Conservation (phyloP, 2,888 invertebrate species). For the Cantharis rufa region DNA sequence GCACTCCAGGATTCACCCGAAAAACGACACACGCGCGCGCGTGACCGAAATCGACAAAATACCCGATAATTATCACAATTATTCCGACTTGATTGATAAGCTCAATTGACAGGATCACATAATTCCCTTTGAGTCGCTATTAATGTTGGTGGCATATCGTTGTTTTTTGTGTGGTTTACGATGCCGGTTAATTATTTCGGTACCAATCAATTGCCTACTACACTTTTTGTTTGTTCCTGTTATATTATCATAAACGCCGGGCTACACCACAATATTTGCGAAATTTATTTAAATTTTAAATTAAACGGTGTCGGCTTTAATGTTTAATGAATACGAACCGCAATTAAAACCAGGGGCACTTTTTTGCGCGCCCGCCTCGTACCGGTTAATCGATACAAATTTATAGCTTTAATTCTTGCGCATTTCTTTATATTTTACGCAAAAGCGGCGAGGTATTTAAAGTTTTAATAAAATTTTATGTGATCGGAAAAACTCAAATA, state of each 20-base stretch:
- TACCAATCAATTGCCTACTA: not conserved
- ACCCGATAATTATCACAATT: slow-evolving; percentile 26
- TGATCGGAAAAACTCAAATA: not conserved
- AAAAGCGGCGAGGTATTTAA: not conserved
- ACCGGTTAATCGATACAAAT: not conserved
- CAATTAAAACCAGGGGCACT: not conserved
- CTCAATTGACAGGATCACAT: not conserved
- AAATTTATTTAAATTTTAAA: slow-evolving; percentile 24
- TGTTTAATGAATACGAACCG: slow-evolving; percentile 17
- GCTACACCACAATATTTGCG: slow-evolving; percentile 6
- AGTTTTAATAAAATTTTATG: not conserved
- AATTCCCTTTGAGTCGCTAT: not conserved
- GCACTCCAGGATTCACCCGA: slow-evolving; percentile 9
- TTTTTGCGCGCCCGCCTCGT: not conserved
- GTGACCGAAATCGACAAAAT: not conserved
- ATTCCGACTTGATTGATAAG: slow-evolving; percentile 21
- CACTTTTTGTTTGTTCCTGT: not conserved
- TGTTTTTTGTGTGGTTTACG: slow-evolving; percentile 15
- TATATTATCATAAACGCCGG: not conserved
- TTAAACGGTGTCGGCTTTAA: slow-evolving; percentile 18
- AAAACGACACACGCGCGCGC: not conserved
- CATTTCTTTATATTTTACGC: not conserved
- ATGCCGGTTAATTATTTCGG: slow-evolving; percentile 23
- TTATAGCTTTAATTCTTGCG: not conserved
- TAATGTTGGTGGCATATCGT: slow-evolving; percentile 14